Evolutionary conservation across 2,113 vertebrate species (phyloP).

Genomic region (Ophthalmolycus amberensis): DNA sequence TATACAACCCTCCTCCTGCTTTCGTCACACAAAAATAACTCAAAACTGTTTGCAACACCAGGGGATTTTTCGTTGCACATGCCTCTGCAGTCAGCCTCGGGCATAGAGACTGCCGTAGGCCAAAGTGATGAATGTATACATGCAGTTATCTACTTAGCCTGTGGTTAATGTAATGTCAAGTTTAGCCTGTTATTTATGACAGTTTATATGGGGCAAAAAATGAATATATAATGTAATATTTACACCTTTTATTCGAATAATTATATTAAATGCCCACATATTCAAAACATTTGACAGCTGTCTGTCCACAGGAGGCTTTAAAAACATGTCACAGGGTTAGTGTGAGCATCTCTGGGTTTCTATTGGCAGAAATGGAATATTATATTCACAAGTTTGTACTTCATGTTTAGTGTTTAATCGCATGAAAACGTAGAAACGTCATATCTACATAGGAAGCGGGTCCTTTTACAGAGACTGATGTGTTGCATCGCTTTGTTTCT

Average conservation of each 20-base stretch:
- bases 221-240: neutral
- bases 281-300: neutral
- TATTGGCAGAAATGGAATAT: no score
- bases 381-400: no score
- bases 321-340: no score
- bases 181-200: neutral
- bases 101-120: conserved; percentile 1
- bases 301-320: no score
- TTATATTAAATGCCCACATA: neutral
- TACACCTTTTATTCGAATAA: neutral
- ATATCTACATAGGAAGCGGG: no score
- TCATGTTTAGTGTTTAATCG: no score
- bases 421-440: no score
- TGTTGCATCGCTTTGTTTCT: no score
- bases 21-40: neutral
- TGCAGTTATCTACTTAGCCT: neutral
- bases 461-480: no score
- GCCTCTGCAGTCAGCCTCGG: neutral
- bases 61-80: neutral
- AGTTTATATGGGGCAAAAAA: neutral
- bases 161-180: conserved; percentile 10
- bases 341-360: no score
- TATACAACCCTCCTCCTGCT: neutral
- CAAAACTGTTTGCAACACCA: neutral
- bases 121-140: conserved; percentile 8